These are phyloP conservation scores for Neodiprion virginianus DNA, from an alignment of 1,140 invertebrate genomes.

Conservation along the genomic window DNA sequence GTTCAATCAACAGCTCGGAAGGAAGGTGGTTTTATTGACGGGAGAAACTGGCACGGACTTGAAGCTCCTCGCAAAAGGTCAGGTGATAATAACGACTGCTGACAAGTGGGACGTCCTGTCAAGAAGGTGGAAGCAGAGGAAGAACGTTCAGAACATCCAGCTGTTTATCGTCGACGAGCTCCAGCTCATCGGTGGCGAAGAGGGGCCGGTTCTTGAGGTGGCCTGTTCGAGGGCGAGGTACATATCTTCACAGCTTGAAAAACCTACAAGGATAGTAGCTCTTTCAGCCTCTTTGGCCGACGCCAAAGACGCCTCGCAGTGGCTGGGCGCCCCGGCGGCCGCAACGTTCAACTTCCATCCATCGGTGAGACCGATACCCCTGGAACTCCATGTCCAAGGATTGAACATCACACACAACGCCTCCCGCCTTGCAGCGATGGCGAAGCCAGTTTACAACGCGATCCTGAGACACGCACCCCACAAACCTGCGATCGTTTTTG, in stretches of 20 bases:
- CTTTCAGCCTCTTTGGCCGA: conserved; percentile 94
- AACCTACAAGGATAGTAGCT: conserved; percentile 94
- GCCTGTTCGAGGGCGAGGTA: conserved; percentile 98
- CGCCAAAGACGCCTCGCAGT: conserved; percentile 94
- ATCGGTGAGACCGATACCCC: conserved; percentile 91
- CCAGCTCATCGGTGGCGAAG: conserved; percentile 88
- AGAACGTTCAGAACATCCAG: conserved; percentile 97
- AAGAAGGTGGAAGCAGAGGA: conserved; percentile 97
- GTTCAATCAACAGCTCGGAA: conserved; percentile 81
- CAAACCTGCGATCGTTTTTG: conserved; percentile 96
- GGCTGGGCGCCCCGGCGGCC: conserved; percentile 93
- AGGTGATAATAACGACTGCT: conserved; percentile 95
- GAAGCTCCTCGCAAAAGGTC: conserved; percentile 89
- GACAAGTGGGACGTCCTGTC: conserved; percentile 99
- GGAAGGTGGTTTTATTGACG: conserved; percentile 93
- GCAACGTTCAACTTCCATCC: conserved; percentile 99
- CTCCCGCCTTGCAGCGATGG: conserved; percentile 95
- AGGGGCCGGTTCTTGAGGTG: conserved; percentile 94
- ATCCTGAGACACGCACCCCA: conserved; percentile 87
- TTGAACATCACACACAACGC: conserved; percentile 98
- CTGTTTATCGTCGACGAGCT: conserved; percentile 98
- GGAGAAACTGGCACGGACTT: conserved; percentile 98
- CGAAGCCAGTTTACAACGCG: conserved; percentile 95
- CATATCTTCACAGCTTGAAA: conserved; percentile 95
- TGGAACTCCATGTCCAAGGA: conserved; percentile 95